Evolutionary conservation across 2,888 invertebrate species (phyloP).

Genomic region (Thecocarcelia acutangulata): DNA sequence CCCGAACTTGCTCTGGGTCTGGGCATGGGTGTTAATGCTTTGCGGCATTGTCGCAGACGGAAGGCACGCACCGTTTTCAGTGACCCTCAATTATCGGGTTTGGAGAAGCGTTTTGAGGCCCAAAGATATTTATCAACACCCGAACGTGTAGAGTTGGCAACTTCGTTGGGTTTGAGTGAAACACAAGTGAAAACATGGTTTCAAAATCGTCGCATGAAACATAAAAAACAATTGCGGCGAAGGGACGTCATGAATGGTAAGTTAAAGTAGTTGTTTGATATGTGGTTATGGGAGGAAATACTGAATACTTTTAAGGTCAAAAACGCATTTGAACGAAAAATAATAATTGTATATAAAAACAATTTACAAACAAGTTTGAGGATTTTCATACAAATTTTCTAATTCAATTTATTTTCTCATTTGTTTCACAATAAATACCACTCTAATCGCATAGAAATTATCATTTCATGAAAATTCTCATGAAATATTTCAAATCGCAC

Average conservation of each 20-base stretch:
- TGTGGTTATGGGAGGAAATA: neutral
- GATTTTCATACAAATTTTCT: no score
- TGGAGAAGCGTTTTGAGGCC: conserved; percentile 96
- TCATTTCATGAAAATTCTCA: no score
- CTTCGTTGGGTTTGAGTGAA: conserved; percentile 95
- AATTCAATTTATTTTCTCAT: no score
- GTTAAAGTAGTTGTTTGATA: conserved; percentile 53
- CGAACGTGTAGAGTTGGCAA: conserved; percentile 96
- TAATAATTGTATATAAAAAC: neutral
- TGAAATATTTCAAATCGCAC: no score
- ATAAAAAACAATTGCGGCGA: conserved; percentile 90
- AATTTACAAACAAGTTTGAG: neutral
- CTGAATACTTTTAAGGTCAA: neutral
- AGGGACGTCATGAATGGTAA: conserved; percentile 80
- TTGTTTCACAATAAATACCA: no score
- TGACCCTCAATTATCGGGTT: conserved; percentile 90
- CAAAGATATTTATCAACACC: conserved; percentile 98
- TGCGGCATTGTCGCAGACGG: conserved; percentile 96
- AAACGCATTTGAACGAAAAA: neutral
- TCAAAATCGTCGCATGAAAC: conserved; percentile 98
- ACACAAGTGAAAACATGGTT: conserved; percentile 99
- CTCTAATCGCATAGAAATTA: no score
- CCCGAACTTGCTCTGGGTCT: conserved; percentile 81
- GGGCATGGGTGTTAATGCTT: conserved; percentile 83
- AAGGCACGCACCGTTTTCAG: conserved; percentile 97